Conservation (phyloP, 2,797 vertebrate genomes). For the Smutsia temminckii region DNA sequence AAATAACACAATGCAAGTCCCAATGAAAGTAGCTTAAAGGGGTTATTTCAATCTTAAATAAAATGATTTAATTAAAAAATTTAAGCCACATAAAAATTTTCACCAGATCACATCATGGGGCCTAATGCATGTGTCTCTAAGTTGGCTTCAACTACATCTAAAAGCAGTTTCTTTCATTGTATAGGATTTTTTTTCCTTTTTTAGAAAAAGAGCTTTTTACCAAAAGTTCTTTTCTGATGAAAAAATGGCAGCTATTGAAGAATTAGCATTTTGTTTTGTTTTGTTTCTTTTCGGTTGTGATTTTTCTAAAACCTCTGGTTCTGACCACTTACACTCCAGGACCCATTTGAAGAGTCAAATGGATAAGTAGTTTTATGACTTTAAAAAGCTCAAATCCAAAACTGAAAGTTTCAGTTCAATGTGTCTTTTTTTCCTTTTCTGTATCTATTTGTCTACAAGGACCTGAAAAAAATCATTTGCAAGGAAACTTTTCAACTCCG, state of each 20-base stretch:
- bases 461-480: conserved; percentile 80
- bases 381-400: conserved; percentile 23
- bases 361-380: conserved; percentile 54
- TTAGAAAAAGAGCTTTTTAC: conserved; percentile 12
- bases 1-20: conserved; percentile 69
- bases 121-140: conserved; percentile 46
- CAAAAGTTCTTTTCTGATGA: conserved; percentile 4
- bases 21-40: conserved; percentile 68
- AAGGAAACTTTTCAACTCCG: conserved; percentile 75
- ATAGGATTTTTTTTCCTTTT: not conserved
- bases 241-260: conserved; percentile 56
- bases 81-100: conserved; percentile 41
- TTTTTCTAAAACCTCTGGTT: conserved; percentile 49
- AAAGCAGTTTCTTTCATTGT: conserved; percentile 55
- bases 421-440: not conserved
- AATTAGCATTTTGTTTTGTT: not conserved
- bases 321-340: not conserved
- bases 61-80: conserved; percentile 67
- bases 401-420: conserved; percentile 59
- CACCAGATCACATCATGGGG: conserved; percentile 42
- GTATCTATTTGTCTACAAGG: conserved; percentile 76
- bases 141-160: conserved; percentile 49
- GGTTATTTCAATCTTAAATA: conserved; percentile 71
- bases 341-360: conserved; percentile 58
- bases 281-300: not conserved